A percentile compares a stretch with the other conserved stretches of the same genome.
phyloP scores from a whole-genome alignment of 2,797 vertebrate genomes.

The Ibycter americanus region DNA sequence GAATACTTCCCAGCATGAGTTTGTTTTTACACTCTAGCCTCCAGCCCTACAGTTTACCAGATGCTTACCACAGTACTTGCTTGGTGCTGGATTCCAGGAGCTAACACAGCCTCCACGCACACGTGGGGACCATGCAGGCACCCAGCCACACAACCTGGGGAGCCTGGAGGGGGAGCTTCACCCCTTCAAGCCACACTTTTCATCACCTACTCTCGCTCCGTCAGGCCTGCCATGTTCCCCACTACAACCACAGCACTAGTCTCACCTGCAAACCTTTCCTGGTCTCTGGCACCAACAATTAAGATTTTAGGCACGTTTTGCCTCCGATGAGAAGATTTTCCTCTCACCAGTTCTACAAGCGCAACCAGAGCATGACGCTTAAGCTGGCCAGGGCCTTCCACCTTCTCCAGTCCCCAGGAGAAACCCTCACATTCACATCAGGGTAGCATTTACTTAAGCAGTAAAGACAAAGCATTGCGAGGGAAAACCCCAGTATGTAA shows the following conservation, averaged over 20 bases:
- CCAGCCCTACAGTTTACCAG: neutral
- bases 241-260: neutral
- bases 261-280: neutral
- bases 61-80: neutral
- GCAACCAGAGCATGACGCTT: neutral
- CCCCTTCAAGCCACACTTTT: neutral
- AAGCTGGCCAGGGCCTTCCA: neutral
- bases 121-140: fast-evolving
- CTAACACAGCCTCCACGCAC: fast-evolving
- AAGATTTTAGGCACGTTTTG: neutral
- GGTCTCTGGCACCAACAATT: neutral
- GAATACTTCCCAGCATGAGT: neutral
- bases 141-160: neutral
- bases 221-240: neutral
- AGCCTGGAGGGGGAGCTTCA: fast-evolving
- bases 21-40: neutral
- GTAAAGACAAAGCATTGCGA: neutral
- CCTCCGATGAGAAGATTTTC: neutral
- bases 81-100: neutral
- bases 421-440: neutral
- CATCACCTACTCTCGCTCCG: neutral
- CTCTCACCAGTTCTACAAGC: neutral
- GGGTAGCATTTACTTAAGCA: neutral
- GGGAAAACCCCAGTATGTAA: fast-evolving
- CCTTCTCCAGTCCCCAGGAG: neutral